A percentile compares a stretch with the other conserved stretches of the same genome.
These are phyloP conservation scores for Anguilla japonica DNA, from an alignment of 2,113 vertebrate species.

Conservation along the genomic window DNA sequence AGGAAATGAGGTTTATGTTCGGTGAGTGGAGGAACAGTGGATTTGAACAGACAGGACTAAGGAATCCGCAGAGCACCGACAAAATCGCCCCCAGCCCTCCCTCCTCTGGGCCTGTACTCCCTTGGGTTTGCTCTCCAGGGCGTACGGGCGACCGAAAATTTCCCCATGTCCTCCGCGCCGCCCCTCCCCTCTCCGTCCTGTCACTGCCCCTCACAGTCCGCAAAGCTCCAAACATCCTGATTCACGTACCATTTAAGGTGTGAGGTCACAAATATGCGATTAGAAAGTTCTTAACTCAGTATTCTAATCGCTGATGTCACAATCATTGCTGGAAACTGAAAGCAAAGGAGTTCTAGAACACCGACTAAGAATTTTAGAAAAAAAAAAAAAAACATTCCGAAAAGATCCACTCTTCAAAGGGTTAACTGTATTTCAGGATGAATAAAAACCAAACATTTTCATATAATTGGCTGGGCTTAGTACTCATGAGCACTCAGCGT, in stretches of 20 bases:
- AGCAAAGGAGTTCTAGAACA: no score
- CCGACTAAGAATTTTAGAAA: no score
- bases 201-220: background rate
- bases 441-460: background rate
- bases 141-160: background rate
- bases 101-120: background rate
- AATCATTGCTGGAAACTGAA: no score
- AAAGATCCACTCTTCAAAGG: no score
- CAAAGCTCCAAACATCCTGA: background rate
- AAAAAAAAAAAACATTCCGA: no score
- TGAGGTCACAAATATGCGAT: no score
- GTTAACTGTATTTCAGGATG: background rate
- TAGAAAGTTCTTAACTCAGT: no score
- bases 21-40: slow-evolving; percentile 12
- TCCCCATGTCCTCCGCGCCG: background rate
- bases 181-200: background rate
- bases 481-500: background rate
- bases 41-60: slow-evolving; percentile 45
- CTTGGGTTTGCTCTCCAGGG: background rate
- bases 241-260: background rate
- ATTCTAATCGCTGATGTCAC: no score
- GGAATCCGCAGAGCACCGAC: background rate
- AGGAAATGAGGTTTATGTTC: slow-evolving; percentile 40
- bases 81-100: background rate
- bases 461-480: background rate